Percentiles rank a stretch among this genome's conserved stretches.
Evolutionary conservation across 2,888 invertebrate genomes (phyloP).

Genomic region (Emmelina monodactyla): DNA sequence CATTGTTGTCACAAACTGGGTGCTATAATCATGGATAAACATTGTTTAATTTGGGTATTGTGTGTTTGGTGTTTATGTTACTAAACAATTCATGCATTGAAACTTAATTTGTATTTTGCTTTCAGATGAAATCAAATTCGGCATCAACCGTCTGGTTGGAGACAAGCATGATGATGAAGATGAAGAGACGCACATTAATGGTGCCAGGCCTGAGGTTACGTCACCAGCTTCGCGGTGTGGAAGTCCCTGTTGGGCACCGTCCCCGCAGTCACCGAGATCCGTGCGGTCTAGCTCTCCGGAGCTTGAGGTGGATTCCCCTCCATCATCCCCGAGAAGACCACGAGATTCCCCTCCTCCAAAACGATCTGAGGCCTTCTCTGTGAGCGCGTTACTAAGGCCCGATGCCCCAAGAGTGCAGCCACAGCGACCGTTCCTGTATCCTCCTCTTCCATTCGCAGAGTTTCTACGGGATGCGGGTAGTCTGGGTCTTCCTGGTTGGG

Average conservation of each 20-base stretch:
- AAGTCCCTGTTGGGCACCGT: conserved; percentile 64
- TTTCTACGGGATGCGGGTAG: conserved; percentile 66
- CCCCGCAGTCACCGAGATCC: conserved; percentile 52
- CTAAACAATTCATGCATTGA: background rate
- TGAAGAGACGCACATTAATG: conserved; percentile 52
- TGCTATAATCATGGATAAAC: conserved; percentile 6
- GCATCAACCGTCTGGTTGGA: conserved; percentile 80
- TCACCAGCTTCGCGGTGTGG: conserved; percentile 61
- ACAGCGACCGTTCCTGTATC: conserved; percentile 69
- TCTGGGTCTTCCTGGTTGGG: conserved; percentile 62
- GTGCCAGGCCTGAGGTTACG: conserved; percentile 37
- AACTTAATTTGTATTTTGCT: conserved; percentile 24
- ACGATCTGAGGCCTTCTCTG: conserved; percentile 84
- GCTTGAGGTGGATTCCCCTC: conserved; percentile 79
- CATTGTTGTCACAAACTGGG: conserved; percentile 13
- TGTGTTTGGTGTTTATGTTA: conserved; percentile 3
- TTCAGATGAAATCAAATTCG: conserved; percentile 85
- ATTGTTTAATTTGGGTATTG: conserved; percentile 3
- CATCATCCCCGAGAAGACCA: conserved; percentile 65
- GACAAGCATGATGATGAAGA: conserved; percentile 71
- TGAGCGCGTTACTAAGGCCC: conserved; percentile 81
- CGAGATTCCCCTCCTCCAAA: conserved; percentile 64
- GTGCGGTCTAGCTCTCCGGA: conserved; percentile 72
- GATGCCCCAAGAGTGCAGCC: conserved; percentile 74
- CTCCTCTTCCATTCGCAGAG: conserved; percentile 69